Evolutionary conservation across 1,140 invertebrate genomes (phyloP), one percentile per base, ranked within the genome.

Genomic region (Acyrthosiphon pisum): DNA sequence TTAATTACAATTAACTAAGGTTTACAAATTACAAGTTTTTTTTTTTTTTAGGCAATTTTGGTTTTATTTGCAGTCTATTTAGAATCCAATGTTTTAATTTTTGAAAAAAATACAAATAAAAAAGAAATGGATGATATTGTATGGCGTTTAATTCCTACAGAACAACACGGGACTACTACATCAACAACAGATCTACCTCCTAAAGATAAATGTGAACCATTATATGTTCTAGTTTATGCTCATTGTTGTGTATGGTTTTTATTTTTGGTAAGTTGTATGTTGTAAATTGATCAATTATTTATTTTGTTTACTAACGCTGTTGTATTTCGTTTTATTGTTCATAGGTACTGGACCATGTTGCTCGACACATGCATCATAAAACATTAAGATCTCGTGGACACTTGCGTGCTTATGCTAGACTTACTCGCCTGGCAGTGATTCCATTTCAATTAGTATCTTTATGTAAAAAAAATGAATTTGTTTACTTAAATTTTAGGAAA

Each of bases 381-480:
- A 93, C 35, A 37, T 84, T 93, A 56, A 93, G 91, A 93, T 86
- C 46, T 30, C 91, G 91, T 56, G 91, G 91, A 50, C 81, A 93
- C 23, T 86, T 93, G 18, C 68, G 76, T 37, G 91, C 81, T 86
- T 86, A 86, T 93, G 81, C 35, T 30, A 48, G 50, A 37, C 48
- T 93, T 0, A 93, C 22, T 86, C 81, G 81, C 41, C 91, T 93
- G n/a, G 91, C 91, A 14, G 48, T 50, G 2, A 93, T 93, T 3
- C 91, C 91, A 44, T 93, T 93, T 44, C 91, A 93, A 84, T 50
- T 93, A 41, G 91, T 86, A 84, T 93, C 91, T 20, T 93, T 93
- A 41, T 93, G 91, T 93, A 53, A 86, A 81, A 30, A 44, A 30
- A 90, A 90, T 90, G 0, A 7, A 60, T 11, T 90, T 50, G 46